Evolutionary conservation across 2,888 invertebrate genomes (phyloP), one percentile per base, ranked within the genome.

Genomic region (Thumatha senex): DNA sequence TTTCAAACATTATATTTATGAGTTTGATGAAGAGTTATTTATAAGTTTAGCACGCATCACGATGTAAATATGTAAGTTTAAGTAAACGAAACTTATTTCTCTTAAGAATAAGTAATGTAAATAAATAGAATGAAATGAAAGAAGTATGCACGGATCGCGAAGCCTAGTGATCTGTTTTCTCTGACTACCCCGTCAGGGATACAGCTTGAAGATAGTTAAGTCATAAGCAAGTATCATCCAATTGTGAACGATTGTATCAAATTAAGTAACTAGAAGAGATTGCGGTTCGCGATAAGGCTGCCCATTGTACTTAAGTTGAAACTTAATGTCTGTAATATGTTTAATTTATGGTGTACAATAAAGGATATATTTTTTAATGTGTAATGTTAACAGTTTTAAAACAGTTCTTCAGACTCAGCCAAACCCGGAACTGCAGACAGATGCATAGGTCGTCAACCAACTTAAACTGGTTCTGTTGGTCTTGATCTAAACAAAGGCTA

Each of bases 381-480:
- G n/a, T n/a, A n/a, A n/a, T n/a, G n/a, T n/a, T n/a, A 24, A 2
- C 18, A 4, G 5, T 24, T 24, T 14, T 40, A n/a, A 8, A 44
- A 48, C 33, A 43, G 39, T 40, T 34, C 40, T 43, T 48, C 48
- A 46, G 52, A 63, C 49, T 55, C 54, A 63, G 48, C 55, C 54
- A 54, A 70, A 74, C 74, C 74, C 76, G 77, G 77, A 76, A 76
- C 73, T 69, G 50, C 51, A 57, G 51, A 59, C 67, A 66, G 68
- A 69, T 72, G 72, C 63, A 66, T 49, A 42, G 41, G 49, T 54
- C 50, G 34, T 14, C 39, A 44, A 53, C 47, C 62, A 57, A 62
- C 47, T 47, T 51, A 65, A 75, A 74, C 76, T 64, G 66, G 73
- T 75, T 66, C 51, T 48, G 38, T 63, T 65, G 59, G 57, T 63